A percentile compares a stretch with the other conserved stretches of the same genome.
phyloP scores from a whole-genome alignment of 2,888 invertebrate species.

The Dicyrtoma fusca region DNA sequence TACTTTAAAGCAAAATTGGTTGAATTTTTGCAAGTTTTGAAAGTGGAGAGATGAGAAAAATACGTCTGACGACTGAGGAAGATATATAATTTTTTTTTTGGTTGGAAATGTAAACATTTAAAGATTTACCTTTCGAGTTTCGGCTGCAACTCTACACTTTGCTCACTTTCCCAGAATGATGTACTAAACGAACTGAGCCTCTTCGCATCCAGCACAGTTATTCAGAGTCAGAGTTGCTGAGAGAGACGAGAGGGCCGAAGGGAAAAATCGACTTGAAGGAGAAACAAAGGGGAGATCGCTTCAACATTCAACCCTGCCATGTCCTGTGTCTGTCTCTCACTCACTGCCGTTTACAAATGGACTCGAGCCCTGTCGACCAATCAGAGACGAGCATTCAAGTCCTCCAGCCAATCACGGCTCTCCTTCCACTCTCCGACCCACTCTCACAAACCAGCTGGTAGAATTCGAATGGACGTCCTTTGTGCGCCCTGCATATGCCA shows the following conservation, averaged over 20 bases:
- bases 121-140: too few relatives aligned
- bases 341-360: neutral
- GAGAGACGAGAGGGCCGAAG: constrained; percentile 5
- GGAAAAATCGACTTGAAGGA: constrained; percentile 30
- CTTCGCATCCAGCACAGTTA: neutral
- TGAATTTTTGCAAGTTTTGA: too few relatives aligned
- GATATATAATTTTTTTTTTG: too few relatives aligned
- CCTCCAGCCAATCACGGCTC: neutral
- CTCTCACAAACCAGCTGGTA: constrained; percentile 16
- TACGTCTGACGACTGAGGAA: too few relatives aligned
- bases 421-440: constrained; percentile 3
- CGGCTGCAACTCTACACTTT: too few relatives aligned
- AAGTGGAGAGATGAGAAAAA: too few relatives aligned
- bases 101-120: too few relatives aligned
- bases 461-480: neutral
- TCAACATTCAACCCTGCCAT: too few relatives aligned
- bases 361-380: neutral
- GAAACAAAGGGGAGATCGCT: constrained; percentile 24
- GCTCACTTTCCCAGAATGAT: constrained; percentile 2
- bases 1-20: too few relatives aligned
- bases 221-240: neutral
- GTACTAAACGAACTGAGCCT: constrained; percentile 19
- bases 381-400: neutral
- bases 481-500: neutral
- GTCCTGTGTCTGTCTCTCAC: too few relatives aligned